Base-by-base conservation (phyloP, 2,113 vertebrate species). In the Platycercus adscitus region DNA sequence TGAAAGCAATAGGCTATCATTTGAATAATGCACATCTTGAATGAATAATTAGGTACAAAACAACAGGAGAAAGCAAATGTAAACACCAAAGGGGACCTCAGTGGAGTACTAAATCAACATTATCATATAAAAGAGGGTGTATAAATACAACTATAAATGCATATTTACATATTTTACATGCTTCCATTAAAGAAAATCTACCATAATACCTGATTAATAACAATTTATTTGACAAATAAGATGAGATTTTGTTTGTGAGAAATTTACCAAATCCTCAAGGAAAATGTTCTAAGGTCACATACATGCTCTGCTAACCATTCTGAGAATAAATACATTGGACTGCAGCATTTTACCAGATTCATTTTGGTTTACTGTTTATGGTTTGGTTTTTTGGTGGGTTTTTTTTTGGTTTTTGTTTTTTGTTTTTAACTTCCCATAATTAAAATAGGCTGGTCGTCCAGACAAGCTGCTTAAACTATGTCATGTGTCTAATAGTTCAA, bases 11-110 rank as follows among this genome's bases (percentile, higher is more conserved):
- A 91, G 91, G 79, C 53, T 53, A 93, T 83, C 2, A 6, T 63
- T 89, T 92, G 56, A 82, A 90, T 94, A 93, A 89, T 60, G 71
- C 50, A 88, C 61, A 52, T 91, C 65, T 71, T 86, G 63, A 95
- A 95, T 91, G 9, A 93, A 80, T 90, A 94, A 86, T 83, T 78
- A 82, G 68, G 16, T 52, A 75, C 33, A 75, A 86, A 96, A 81
- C 71, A 83, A 92, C 60, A 81, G 58, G 29, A 73, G 47, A 68
- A 92, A 94, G 63, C 60, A 95, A 95, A 93, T 29, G 9, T 56
- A 92, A 95, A 79, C 77, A 91, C 63, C 17, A 60, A 77, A 81
- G 6, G 28, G 7, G 10, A 91, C 55, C 21, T 83, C 37, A 19
- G 37, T 37, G 35, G 28, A 89, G 41, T 41, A 47, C 72, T 71